Base-by-base conservation (phyloP, 2,113 vertebrate species). In the Vicugna pacos region DNA sequence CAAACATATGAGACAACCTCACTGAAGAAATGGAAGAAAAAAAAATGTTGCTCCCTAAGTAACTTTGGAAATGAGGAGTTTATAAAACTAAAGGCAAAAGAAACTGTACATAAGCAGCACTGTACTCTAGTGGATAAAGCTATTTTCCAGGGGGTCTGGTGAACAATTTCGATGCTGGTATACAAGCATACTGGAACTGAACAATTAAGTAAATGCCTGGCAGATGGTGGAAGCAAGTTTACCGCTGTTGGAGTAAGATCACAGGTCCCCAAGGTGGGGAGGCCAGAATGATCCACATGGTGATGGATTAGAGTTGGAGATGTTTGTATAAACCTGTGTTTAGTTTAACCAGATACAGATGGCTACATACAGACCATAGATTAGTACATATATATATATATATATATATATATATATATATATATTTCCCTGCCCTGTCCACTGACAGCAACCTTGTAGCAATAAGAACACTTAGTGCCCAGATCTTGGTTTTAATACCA, bases 351-450 rank as follows among this genome's bases (percentile, higher is more conserved):
- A 87, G 76, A 65, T 13, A 80, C 2, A 85, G 58, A 14, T 30
- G 30, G 26, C 13, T 89, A 85, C 8, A 46, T 7, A 80, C 1
- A 67, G 28, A 75, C 38, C 38, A 42, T 42, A 42, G 4, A 42
- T 42, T 42, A 42, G 38, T 42, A 42, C 38, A 42, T 42, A 42
- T 5, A 42, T 42, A 42, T 42, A 42, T n/a, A n/a, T 3, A 5
- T 6, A 1, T 5, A 14, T 22, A 35, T 35, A 35, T 35, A 35
- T 35, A 35, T 1, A 1, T 8, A 42, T n/a, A n/a, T 3, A 5
- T 6, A 1, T 5, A 14, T 22, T 67, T 50, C 58, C 35, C 35
- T 14, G 54, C n/a, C 64, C 22, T 35, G 2, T 60, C 82, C 54
- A 24, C 30, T 35, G 38, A 52, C 6, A 64, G 64, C 8, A 62